These are phyloP conservation scores for Sepiola atlantica DNA, from an alignment of 2,888 invertebrate genomes.

Conservation along the genomic window DNA sequence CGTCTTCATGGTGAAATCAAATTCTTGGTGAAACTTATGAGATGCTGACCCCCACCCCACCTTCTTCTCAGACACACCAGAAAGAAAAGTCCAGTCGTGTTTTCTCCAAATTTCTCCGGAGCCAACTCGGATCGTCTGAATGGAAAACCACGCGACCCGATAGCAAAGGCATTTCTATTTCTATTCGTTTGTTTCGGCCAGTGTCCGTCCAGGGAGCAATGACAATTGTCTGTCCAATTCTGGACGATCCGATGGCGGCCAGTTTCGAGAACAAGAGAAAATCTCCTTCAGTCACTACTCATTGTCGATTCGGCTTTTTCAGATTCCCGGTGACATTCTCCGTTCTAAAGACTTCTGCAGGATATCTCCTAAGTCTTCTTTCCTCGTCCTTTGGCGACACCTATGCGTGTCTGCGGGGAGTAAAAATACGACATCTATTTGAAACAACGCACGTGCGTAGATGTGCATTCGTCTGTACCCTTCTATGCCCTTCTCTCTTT, in stretches of 20 bases:
- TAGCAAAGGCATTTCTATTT: background rate
- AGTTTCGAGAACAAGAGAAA: background rate
- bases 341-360: background rate
- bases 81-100: background rate
- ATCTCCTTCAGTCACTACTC: background rate
- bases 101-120: background rate
- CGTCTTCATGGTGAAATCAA: background rate
- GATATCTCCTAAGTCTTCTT: background rate
- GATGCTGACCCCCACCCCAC: background rate
- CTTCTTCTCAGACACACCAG: background rate
- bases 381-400: background rate
- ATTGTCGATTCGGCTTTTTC: background rate
- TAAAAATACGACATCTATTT: background rate
- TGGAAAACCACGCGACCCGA: background rate
- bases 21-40: background rate
- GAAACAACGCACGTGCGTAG: background rate
- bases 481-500: background rate
- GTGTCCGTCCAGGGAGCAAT: background rate
- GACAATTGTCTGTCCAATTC: background rate
- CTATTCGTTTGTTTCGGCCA: background rate
- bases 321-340: background rate
- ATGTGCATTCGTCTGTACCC: background rate
- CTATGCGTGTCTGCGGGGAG: background rate
- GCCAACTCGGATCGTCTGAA: background rate
- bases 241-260: background rate